These are phyloP conservation scores for Eristalis arbustorum DNA, from an alignment of 2,888 invertebrate genomes.

Conservation along the genomic window DNA sequence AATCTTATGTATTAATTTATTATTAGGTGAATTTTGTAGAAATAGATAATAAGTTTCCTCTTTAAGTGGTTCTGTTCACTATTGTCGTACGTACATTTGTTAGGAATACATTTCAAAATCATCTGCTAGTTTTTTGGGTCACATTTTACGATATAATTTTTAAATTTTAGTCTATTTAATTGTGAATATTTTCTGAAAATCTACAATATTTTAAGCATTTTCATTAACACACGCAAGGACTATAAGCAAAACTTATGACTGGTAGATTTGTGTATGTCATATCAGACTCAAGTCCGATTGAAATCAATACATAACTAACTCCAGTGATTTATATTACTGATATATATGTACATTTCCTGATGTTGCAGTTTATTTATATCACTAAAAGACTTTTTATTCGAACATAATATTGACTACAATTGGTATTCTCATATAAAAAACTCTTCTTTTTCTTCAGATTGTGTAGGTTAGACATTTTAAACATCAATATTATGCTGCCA, in stretches of 20 bases:
- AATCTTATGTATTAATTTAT: too few relatives aligned
- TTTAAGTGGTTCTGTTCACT: too few relatives aligned
- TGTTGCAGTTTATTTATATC: neutral
- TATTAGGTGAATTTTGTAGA: too few relatives aligned
- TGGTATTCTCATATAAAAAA: neutral
- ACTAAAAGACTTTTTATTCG: too few relatives aligned
- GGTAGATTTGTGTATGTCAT: slow-evolving; percentile 1
- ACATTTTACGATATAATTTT: neutral
- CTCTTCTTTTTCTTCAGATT: slow-evolving; percentile 8
- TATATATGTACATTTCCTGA: neutral
- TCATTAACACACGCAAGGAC: too few relatives aligned
- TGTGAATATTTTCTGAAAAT: too few relatives aligned
- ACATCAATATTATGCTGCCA: slow-evolving; percentile 56
- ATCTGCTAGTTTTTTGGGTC: neutral
- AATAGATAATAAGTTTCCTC: too few relatives aligned
- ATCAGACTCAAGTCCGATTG: slow-evolving; percentile 1
- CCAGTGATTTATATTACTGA: neutral
- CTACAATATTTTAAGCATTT: too few relatives aligned
- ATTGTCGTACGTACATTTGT: too few relatives aligned
- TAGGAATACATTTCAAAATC: too few relatives aligned
- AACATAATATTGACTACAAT: too few relatives aligned
- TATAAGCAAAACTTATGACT: too few relatives aligned
- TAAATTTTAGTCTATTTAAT: neutral
- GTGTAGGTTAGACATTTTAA: slow-evolving; percentile 9
- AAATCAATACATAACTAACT: slow-evolving; percentile 9